Conservation (phyloP, 2,797 vertebrate species). For the Poeciliopsis paucimaculata region DNA sequence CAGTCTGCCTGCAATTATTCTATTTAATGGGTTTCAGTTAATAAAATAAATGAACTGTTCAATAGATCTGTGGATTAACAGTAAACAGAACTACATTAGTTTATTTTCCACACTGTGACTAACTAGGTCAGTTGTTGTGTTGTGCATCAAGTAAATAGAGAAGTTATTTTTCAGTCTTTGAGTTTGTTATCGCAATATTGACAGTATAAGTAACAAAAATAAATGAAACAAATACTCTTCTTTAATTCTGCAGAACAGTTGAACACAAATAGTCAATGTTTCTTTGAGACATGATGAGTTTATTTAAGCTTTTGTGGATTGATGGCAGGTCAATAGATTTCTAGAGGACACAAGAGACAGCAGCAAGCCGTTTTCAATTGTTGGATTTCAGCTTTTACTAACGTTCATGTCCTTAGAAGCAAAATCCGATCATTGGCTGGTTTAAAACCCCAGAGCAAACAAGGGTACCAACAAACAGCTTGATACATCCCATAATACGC, state of each 20-base stretch:
- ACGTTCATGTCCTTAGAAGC: not conserved
- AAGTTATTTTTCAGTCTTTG: not conserved
- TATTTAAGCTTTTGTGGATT: not conserved
- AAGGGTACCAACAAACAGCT: not conserved
- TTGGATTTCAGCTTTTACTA: not conserved
- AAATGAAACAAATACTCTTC: not conserved
- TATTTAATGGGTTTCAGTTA: not conserved
- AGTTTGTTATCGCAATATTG: not conserved
- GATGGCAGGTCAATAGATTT: constrained; percentile 7
- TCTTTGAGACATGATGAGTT: not conserved
- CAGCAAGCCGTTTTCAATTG: constrained; percentile 5
- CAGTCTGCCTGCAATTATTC: not conserved
- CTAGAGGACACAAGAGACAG: not conserved
- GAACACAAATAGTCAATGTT: not conserved
- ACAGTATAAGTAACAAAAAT: not conserved
- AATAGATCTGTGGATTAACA: not conserved
- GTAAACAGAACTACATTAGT: not conserved
- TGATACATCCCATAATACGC: not conserved
- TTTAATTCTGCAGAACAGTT: not conserved
- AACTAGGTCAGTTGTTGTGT: not conserved
- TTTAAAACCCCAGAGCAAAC: not conserved
- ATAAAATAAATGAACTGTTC: not conserved
- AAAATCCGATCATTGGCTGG: constrained; percentile 15
- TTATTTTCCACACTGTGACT: not conserved
- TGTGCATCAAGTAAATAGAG: not conserved